Base-by-base conservation (phyloP, 2,888 invertebrate genomes). In the Leptinotarsa tumamoca region DNA sequence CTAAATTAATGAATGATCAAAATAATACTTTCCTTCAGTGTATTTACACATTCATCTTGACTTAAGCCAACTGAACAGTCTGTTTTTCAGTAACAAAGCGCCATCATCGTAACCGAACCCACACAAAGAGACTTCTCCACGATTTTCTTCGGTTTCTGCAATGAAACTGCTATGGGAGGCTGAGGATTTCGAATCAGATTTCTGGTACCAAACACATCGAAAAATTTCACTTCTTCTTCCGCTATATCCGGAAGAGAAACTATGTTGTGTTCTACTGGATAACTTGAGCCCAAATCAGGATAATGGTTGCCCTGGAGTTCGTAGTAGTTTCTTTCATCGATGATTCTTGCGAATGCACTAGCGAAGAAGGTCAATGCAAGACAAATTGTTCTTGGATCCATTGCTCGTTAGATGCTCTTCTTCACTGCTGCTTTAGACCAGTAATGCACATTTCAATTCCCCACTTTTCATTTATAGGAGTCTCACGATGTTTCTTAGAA, bases 51-150 rank as follows among this genome's bases (percentile, higher is more conserved):
- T 14, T 18, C 1, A n/a, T 33, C 17, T 17, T 33, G n/a, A 63
- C 43, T n/a, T 33, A n/a, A 21, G 58, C 21, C 23, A 61, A 61
- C 21, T 15, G 7, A 61, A 49, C 51, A 54, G 33, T n/a, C 72
- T 71, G 27, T 50, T 51, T 56, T 74, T 58, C 78, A 82, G 67
- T 72, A 76, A 74, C 81, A 82, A 68, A 80, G 56, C 1, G 81
- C 80, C 81, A 82, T 82, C 33, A 80, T 67, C n/a, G 80, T 79
- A 49, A 80, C 80, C 0, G 80, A 76, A 23, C 81, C 81, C 18
- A 82, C 68, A 76, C 81, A 82, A 13, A 67, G 73, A 7, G 76
- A 75, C 61, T 78, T 80, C 56, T 66, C 76, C n/a, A 66, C 58
- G 5, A 27, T 68, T 33, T 27, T 69, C 50, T 72, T 68, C 17